Evolutionary conservation across 1,140 invertebrate species (phyloP).

Genomic region (Anagrus nilaparvatae): DNA sequence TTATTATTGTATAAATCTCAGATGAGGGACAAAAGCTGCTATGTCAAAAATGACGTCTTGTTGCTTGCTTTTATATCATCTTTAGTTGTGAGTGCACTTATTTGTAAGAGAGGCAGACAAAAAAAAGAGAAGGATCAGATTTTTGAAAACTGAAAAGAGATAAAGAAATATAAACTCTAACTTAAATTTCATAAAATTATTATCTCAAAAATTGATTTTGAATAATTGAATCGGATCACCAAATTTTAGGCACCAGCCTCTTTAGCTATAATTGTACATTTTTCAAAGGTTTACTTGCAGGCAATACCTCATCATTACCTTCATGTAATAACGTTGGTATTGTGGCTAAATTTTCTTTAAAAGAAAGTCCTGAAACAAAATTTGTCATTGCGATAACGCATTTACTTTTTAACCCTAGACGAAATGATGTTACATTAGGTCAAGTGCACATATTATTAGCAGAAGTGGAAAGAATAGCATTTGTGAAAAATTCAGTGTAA

Average conservation of each 20-base stretch:
- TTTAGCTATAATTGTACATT: slow-evolving; percentile 20
- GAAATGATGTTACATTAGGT: slow-evolving; percentile 79
- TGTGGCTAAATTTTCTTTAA: slow-evolving; percentile 60
- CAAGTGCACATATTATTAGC: slow-evolving; percentile 72
- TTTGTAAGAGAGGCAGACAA: background rate
- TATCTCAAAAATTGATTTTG: slow-evolving; percentile 10
- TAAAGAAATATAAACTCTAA: background rate
- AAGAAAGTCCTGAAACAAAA: slow-evolving; percentile 36
- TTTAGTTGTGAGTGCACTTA: slow-evolving; percentile 8
- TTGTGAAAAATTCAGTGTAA: slow-evolving; percentile 35
- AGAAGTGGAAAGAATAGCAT: slow-evolving; percentile 74
- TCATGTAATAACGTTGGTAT: slow-evolving; percentile 70
- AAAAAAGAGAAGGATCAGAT: slow-evolving; percentile 7
- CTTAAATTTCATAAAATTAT: too few species aligned
- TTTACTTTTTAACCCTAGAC: slow-evolving; percentile 82
- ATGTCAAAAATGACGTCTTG: slow-evolving; percentile 6
- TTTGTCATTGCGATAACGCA: slow-evolving; percentile 86
- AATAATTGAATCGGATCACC: slow-evolving; percentile 30
- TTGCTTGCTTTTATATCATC: background rate
- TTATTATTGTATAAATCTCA: too few species aligned
- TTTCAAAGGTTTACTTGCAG: slow-evolving; percentile 22
- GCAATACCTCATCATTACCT: slow-evolving; percentile 19
- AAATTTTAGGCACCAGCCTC: slow-evolving; percentile 24
- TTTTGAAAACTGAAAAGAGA: background rate
- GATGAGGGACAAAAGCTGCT: slow-evolving; percentile 2